Percentiles rank a stretch among this genome's conserved stretches.
Evolutionary conservation across 2,888 invertebrate species (phyloP).

Genomic region (Dione vanillae): DNA sequence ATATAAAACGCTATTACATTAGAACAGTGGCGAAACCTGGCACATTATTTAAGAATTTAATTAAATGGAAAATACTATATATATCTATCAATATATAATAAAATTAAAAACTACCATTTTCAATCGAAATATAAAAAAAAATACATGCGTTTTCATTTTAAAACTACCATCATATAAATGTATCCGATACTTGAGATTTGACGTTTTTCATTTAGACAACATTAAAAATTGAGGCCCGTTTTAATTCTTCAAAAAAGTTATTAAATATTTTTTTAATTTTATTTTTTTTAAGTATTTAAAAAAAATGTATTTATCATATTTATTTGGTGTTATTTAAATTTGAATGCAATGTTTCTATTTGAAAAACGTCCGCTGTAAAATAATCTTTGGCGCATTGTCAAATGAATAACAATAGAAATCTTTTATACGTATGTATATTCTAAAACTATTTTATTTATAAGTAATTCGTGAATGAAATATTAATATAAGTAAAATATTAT

Average conservation of each 20-base stretch:
- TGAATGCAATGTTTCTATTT: constrained; percentile 36
- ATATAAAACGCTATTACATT: constrained; percentile 28
- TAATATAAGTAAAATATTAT: constrained; percentile 17
- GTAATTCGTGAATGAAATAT: constrained; percentile 21
- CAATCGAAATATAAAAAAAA: constrained; percentile 10
- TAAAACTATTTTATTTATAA: constrained; percentile 25
- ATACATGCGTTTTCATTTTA: constrained; percentile 15
- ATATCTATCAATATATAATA: constrained; percentile 2
- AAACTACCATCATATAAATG: constrained; percentile 20
- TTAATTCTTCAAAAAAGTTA: not conserved
- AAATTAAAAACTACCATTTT: not conserved
- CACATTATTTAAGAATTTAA: constrained; percentile 30
- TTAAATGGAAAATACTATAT: constrained; percentile 24
- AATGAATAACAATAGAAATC: constrained; percentile 45
- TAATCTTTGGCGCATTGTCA: constrained; percentile 76
- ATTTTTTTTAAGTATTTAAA: too few species aligned
- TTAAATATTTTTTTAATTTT: not conserved
- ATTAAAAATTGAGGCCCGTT: constrained; percentile 36
- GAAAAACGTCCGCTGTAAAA: constrained; percentile 47
- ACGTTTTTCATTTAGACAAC: constrained; percentile 45
- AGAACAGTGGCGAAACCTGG: constrained; percentile 34
- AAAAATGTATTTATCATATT: not conserved
- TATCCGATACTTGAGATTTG: constrained; percentile 39
- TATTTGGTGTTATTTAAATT: not conserved
- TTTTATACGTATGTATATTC: constrained; percentile 11